Percentiles rank a stretch among this genome's conserved stretches.
Conservation (phyloP, 2,888 invertebrate species). For the Aphodius granarius region DNA sequence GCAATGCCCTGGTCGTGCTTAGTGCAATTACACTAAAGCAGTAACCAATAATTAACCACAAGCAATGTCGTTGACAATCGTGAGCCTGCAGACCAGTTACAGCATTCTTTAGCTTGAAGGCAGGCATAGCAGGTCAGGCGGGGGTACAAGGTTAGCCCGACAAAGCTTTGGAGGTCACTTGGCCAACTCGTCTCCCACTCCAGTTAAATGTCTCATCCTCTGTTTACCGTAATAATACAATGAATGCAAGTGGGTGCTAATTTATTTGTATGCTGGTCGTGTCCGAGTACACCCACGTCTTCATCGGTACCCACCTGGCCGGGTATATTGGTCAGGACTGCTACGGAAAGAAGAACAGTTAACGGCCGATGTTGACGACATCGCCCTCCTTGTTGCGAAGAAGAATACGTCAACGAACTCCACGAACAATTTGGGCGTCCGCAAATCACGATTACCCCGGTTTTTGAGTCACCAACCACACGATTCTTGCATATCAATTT, state of each 20-base stretch:
- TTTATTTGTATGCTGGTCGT: background rate
- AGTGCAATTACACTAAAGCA: background rate
- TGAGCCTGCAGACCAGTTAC: background rate
- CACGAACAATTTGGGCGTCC: background rate
- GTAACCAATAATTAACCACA: background rate
- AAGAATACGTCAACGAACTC: background rate
- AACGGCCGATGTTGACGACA: background rate
- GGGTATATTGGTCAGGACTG: background rate
- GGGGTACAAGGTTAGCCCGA: background rate
- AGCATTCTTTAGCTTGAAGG: background rate
- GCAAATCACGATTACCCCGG: background rate
- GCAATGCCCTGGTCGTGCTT: background rate
- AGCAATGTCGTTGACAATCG: background rate
- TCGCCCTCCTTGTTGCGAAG: background rate
- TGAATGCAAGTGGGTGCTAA: background rate
- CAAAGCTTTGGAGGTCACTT: background rate
- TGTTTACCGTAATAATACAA: background rate
- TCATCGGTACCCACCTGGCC: background rate
- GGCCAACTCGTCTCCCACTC: background rate
- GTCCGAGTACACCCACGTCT: background rate
- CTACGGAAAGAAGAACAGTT: background rate
- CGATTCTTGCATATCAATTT: background rate
- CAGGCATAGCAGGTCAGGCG: background rate
- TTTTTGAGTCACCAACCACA: background rate
- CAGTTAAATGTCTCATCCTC: background rate